Base-by-base conservation (phyloP, 2,797 vertebrate genomes). In the Mus spretus region DNA sequence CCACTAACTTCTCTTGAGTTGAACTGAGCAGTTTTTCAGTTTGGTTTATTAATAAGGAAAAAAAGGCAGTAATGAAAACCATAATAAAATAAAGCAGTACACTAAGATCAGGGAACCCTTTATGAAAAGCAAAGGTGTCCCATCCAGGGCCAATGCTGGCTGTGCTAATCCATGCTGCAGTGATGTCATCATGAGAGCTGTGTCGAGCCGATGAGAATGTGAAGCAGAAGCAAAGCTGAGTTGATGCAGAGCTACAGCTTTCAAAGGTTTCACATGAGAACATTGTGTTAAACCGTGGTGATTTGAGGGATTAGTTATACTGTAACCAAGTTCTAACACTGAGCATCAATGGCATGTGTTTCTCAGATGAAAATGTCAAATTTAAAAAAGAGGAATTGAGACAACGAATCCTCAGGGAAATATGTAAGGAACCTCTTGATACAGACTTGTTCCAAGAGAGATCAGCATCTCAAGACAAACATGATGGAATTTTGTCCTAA, bases 41-140 rank as follows among this genome's bases (percentile, higher is more conserved):
- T 50, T 40, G n/a, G 34, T 82, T 50, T 78, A 15, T 17, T 19
- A 77, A 2, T 34, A 72, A 47, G 8, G 15, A 70, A 70, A 34
- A 15, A 65, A 34, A 15, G 6, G n/a, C 34, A 70, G 34, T 1
- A 70, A 70, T 70, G 34, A 70, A 70, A 37, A 88, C 55, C 19
- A 3, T 78, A 34, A 55, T 50, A 24, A 65, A 53, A 9, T 24
- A 44, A 63, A 6, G 47, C 34, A 26, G 6, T 14, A 47, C 31
- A 6, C 2, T 5, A 15, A 59, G 6, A 59, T 34, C 10, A 37
- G 37, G 34, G 28, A 26, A 5, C 0, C 1, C 2, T 28, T 28
- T 24, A 26, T 31, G 40, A 72, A 13, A 24, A 77, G 6, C 24
- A 70, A 31, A 63, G 47, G 77, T 8, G 13, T 10, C 1, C 53